These are phyloP conservation scores for Harpalus rubripes DNA, from an alignment of 2,888 invertebrate genomes.

Conservation along the genomic window DNA sequence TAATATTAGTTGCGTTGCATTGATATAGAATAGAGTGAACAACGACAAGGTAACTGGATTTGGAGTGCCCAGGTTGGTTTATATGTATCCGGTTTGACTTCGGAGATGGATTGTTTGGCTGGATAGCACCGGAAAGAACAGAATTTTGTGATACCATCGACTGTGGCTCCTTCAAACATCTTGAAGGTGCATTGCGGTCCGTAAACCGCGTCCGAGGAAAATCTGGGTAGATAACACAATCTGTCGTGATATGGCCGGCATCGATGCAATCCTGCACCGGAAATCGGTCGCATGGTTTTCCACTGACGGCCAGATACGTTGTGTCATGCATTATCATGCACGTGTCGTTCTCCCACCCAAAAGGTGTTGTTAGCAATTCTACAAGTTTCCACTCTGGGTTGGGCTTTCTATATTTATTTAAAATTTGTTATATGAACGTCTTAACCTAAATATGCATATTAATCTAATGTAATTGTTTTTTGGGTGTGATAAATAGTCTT, in stretches of 20 bases:
- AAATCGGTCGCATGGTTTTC: slow-evolving; percentile 41
- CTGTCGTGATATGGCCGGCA: slow-evolving; percentile 57
- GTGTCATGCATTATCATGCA: slow-evolving; percentile 50
- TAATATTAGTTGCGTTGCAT: background rate
- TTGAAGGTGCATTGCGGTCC: slow-evolving; percentile 56
- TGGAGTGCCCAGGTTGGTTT: slow-evolving; percentile 30
- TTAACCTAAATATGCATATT: slow-evolving; percentile 32
- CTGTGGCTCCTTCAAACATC: background rate
- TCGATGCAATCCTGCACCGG: slow-evolving; percentile 13
- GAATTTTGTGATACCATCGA: too few relatives aligned
- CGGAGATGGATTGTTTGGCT: too few relatives aligned
- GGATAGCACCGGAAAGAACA: too few relatives aligned
- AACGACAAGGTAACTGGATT: slow-evolving; percentile 36
- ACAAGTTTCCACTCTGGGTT: slow-evolving; percentile 43
- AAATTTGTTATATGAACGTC: slow-evolving; percentile 11
- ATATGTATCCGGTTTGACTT: background rate
- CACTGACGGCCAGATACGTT: slow-evolving; percentile 58
- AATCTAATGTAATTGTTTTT: too few relatives aligned
- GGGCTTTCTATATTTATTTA: too few relatives aligned
- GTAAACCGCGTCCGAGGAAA: slow-evolving; percentile 39
- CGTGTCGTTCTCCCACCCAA: slow-evolving; percentile 54
- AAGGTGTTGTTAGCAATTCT: slow-evolving; percentile 55
- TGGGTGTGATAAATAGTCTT: too few relatives aligned
- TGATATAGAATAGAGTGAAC: background rate
- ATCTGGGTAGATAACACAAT: slow-evolving; percentile 54